Conservation (phyloP, 2,888 invertebrate species). For the Cephus pulcher region DNA sequence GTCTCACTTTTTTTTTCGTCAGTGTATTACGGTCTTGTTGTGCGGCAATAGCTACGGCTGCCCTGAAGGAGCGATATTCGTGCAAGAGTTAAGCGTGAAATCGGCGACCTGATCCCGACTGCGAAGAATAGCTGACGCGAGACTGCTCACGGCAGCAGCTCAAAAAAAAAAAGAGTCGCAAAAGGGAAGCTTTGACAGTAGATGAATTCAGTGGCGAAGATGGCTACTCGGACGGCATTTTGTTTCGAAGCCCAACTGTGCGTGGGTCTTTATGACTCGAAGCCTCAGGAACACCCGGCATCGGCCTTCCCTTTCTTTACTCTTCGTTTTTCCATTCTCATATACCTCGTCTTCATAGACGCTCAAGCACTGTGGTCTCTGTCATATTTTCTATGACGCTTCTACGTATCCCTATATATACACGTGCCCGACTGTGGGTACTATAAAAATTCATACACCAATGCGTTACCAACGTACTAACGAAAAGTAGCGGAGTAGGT, state of each 20-base stretch:
- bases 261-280: neutral
- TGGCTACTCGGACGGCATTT: neutral
- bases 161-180: neutral
- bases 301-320: neutral
- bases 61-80: neutral
- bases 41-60: neutral
- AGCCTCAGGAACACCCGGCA: neutral
- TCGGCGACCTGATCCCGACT: neutral
- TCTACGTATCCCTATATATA: neutral
- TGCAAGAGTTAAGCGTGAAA: neutral
- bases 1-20: constrained; percentile 39
- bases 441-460: neutral
- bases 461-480: neutral
- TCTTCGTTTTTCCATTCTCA: neutral
- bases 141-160: neutral
- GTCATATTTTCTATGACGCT: neutral
- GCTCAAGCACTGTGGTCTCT: neutral
- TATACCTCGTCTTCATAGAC: neutral
- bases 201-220: neutral
- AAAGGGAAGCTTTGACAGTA: neutral
- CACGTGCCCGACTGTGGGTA: neutral
- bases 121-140: neutral
- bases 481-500: neutral
- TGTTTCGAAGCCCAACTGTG: neutral
- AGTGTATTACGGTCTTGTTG: constrained; percentile 5